A percentile compares a stretch with the other conserved stretches of the same genome.
Conservation (phyloP, 1,140 invertebrate species). For the Dendroctonus ponderosae region DNA sequence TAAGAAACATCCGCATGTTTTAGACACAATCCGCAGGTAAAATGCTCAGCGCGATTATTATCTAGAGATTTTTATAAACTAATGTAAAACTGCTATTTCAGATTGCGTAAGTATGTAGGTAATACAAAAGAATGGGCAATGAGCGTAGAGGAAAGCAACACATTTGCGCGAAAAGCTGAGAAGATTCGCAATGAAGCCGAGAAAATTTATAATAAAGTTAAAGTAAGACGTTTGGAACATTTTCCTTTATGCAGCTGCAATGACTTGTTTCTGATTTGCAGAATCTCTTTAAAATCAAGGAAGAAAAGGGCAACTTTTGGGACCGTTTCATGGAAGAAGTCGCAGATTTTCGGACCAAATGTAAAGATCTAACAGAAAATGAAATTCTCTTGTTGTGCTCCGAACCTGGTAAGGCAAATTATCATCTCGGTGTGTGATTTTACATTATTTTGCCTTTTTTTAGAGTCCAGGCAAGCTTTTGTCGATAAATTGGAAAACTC, state of each 20-base stretch:
- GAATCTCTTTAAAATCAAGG: conserved; percentile 53
- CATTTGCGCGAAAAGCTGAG: conserved; percentile 65
- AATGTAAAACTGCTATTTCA: not conserved
- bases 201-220: conserved; percentile 38
- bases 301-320: conserved; percentile 58
- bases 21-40: conserved; percentile 70
- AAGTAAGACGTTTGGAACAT: conserved; percentile 6
- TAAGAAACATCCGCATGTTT: conserved; percentile 79
- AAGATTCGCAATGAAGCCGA: conserved; percentile 64
- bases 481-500: conserved; percentile 36
- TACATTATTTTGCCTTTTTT: conserved; percentile 21
- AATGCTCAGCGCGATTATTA: not conserved
- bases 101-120: conserved; percentile 66
- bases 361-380: conserved; percentile 58
- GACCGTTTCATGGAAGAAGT: conserved; percentile 59
- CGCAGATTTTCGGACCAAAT: conserved; percentile 57
- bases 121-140: conserved; percentile 72
- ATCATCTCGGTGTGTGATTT: not conserved
- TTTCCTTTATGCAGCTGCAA: not conserved
- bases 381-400: conserved; percentile 56
- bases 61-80: not conserved
- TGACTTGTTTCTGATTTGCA: conserved; percentile 38
- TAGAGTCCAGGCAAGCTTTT: conserved; percentile 38
- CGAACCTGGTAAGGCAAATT: conserved; percentile 50
- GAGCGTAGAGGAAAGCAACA: conserved; percentile 58